Conservation (phyloP, 92 coral and sea anemone species). For the Heliopora coerulea region DNA sequence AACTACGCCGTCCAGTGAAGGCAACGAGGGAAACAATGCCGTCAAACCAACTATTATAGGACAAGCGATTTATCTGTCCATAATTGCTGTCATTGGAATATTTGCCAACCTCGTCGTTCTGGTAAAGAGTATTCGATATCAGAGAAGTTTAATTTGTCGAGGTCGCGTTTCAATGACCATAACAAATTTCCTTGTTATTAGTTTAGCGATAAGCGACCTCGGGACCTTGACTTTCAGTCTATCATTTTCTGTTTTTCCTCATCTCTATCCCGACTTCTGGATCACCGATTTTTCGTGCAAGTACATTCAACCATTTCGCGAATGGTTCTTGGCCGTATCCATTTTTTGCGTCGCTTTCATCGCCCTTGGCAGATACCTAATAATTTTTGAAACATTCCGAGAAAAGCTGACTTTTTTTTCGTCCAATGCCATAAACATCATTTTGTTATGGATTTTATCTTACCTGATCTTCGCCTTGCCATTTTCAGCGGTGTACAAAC, state of each 20-base stretch:
- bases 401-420: neutral
- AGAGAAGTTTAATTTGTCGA: neutral
- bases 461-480: conserved; percentile 6
- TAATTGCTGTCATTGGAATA: neutral
- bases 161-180: neutral
- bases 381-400: neutral
- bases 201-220: conserved; percentile 4
- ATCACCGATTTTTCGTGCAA: neutral
- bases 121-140: neutral
- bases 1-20: neutral
- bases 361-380: conserved; percentile 11
- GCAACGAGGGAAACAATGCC: neutral
- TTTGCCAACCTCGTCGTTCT: neutral
- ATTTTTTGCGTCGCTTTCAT: conserved; percentile 6
- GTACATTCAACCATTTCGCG: neutral
- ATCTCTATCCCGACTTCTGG: neutral
- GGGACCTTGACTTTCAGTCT: neutral
- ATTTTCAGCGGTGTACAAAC: conserved; percentile 1
- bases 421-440: neutral
- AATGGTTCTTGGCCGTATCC: neutral
- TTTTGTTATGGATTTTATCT: neutral
- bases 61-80: neutral
- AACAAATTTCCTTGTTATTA: conserved; percentile 4
- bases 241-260: neutral
- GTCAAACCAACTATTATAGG: neutral